Percentiles rank a stretch among this genome's conserved stretches.
Evolutionary conservation across 2,113 vertebrate genomes (phyloP).

Genomic region (Genyomyrus donnyi): DNA sequence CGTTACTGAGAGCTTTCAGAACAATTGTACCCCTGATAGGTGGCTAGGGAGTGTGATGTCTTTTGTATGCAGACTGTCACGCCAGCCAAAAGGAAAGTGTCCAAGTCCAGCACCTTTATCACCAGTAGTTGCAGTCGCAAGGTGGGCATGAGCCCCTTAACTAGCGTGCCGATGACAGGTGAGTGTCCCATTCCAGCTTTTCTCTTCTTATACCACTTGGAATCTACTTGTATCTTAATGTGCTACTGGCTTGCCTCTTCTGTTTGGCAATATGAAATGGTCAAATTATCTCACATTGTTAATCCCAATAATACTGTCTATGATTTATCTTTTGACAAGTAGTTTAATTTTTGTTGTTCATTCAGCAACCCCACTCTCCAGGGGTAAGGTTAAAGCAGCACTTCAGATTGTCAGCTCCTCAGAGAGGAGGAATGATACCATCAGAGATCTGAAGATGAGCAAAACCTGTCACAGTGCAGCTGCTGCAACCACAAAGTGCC

Average conservation of each 20-base stretch:
- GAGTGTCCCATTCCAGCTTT: constrained; percentile 18
- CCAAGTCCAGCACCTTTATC: constrained; percentile 70
- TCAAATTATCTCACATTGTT: neutral
- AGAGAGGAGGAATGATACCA: constrained; percentile 37
- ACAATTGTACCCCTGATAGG: neutral
- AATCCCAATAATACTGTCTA: neutral
- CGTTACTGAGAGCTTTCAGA: neutral
- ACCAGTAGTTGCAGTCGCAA: constrained; percentile 46
- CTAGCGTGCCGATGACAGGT: constrained; percentile 41
- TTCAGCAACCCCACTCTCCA: constrained; percentile 51
- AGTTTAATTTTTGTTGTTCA: constrained; percentile 13
- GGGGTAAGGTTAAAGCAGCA: constrained; percentile 59
- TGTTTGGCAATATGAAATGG: neutral
- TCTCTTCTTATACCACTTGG: neutral
- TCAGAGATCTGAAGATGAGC: constrained; percentile 29
- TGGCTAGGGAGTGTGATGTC: neutral
- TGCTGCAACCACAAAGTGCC: constrained; percentile 3
- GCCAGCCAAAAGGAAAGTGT: constrained; percentile 68
- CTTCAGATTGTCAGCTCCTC: constrained; percentile 61
- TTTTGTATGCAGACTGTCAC: constrained; percentile 51
- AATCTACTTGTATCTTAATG: neutral
- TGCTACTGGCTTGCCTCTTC: neutral
- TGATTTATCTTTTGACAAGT: neutral
- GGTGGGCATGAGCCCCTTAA: constrained; percentile 29
- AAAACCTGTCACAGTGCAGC: constrained; percentile 26